Base-by-base conservation (phyloP, 2,797 vertebrate species). In the Neoniphon sammara region DNA sequence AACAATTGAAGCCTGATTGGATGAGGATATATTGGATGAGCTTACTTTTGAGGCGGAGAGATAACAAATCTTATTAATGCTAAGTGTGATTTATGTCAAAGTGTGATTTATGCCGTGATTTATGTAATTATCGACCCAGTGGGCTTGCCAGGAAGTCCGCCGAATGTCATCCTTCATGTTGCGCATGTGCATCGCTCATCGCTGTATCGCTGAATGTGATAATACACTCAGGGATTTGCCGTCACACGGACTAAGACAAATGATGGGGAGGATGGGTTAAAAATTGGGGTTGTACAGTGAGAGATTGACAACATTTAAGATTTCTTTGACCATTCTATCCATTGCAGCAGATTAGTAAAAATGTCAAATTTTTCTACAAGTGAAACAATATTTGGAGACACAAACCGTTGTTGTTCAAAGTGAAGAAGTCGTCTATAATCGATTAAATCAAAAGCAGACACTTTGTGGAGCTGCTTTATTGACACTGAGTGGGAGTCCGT, bases 11-110 rank as follows among this genome's bases (percentile, higher is more conserved):
- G 53, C 1, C 7, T 58, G 73, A 73, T 57, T 55, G 69, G 44
- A 59, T 46, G 25, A 69, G 61, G n/a, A 65, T 70, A 76, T 49
- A 70, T 76, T 67, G 25, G 25, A 27, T 27, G 25, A 76, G 70
- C 65, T 57, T 50, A 4, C 21, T 4, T 65, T 55, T 56, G 39
- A 60, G 67, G 36, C 27, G 18, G 47, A 56, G 31, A 73, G 58
- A 72, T 81, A 86, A 80, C 63, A 70, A 80, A 79, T 66, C 27
- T 2, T 60, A 63, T 71, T 31, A 72, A 81, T 49, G 47, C 8
- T 54, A 21, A 34, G 14, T 44, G 52, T 64, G 80, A 80, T 89
- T 77, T 70, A 75, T 74, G 57, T 62, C 50, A 9, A 1, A 5
- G 18, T 53, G 23, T 73, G 75, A 78, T 75, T 66, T 59, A 73